Conservation (phyloP, 2,113 vertebrate genomes). For the Perca flavescens region DNA sequence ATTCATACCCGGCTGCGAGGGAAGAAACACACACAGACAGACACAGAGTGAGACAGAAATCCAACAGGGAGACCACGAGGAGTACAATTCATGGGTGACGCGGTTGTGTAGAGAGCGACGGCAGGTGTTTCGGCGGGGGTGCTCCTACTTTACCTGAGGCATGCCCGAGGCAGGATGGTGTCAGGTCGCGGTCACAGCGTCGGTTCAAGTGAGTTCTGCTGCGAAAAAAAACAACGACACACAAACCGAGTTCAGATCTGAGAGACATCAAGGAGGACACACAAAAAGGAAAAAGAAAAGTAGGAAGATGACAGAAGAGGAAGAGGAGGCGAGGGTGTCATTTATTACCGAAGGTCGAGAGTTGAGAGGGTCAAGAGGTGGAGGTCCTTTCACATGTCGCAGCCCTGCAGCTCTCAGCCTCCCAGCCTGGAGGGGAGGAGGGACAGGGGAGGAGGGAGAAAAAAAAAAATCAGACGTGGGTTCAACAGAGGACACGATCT, state of each 20-base stretch:
- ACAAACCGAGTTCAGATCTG: not conserved
- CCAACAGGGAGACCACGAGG: not conserved
- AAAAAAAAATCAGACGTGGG: not conserved
- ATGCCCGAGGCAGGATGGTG: slow-evolving; percentile 77
- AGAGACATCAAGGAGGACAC: not conserved
- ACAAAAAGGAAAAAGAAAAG: not conserved
- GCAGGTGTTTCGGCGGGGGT: not conserved
- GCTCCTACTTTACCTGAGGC: slow-evolving; percentile 78
- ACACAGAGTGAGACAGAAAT: not conserved
- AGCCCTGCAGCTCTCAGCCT: slow-evolving; percentile 55
- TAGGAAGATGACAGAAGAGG: not conserved
- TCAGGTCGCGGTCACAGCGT: slow-evolving; percentile 62
- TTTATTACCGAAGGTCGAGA: slow-evolving; percentile 46
- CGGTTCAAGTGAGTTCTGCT: slow-evolving; percentile 45
- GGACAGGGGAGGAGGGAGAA: not conserved
- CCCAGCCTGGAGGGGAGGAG: slow-evolving; percentile 38
- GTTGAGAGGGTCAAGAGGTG: slow-evolving; percentile 53
- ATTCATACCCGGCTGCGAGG: slow-evolving; percentile 81
- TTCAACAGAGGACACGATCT: not conserved
- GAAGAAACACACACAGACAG: slow-evolving; percentile 31
- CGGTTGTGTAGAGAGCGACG: not conserved
- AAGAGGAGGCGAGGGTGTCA: not conserved
- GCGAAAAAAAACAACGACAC: not conserved
- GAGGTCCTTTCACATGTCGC: slow-evolving; percentile 72
- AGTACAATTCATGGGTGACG: not conserved